phyloP scores from a whole-genome alignment of 2,113 vertebrate genomes.

The Herpailurus yagouaroundi region DNA sequence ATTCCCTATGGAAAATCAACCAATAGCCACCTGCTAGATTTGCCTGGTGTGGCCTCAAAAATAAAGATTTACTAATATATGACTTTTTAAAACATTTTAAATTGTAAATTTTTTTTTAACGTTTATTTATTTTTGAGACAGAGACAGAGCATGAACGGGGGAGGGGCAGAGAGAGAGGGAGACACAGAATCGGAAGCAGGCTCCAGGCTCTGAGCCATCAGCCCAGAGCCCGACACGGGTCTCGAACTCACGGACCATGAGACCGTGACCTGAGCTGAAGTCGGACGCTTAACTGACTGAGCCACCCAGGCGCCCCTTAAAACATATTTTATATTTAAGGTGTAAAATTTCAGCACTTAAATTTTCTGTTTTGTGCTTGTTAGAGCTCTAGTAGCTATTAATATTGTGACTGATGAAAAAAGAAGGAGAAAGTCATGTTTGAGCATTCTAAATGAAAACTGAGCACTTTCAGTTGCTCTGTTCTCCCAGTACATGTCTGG shows the following conservation, averaged over 20 bases:
- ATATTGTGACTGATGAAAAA: not conserved
- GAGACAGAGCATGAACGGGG: not conserved
- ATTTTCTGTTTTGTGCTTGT: constrained; percentile 18
- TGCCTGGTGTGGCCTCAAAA: constrained; percentile 1
- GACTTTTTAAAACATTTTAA: not conserved
- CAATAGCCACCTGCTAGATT: not conserved
- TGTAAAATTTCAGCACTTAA: not conserved
- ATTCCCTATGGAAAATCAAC: not conserved
- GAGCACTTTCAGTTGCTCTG: not conserved
- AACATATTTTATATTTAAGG: not conserved
- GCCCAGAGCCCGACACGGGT: not conserved
- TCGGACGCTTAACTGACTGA: not conserved
- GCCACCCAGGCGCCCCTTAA: not conserved
- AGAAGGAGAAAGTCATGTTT: not conserved
- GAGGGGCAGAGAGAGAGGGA: not conserved
- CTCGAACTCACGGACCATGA: not conserved
- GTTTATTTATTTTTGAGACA: not conserved
- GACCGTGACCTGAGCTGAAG: not conserved
- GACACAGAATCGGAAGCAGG: not conserved
- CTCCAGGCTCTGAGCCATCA: not conserved
- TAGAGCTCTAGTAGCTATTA: not conserved
- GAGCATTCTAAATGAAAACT: not conserved
- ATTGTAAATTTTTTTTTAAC: not conserved
- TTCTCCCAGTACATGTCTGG: not conserved
- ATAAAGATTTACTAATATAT: constrained; percentile 5